Percentiles rank a stretch among this genome's conserved stretches.
Conservation (phyloP, 1,140 invertebrate species). For the Augochlora pura region DNA sequence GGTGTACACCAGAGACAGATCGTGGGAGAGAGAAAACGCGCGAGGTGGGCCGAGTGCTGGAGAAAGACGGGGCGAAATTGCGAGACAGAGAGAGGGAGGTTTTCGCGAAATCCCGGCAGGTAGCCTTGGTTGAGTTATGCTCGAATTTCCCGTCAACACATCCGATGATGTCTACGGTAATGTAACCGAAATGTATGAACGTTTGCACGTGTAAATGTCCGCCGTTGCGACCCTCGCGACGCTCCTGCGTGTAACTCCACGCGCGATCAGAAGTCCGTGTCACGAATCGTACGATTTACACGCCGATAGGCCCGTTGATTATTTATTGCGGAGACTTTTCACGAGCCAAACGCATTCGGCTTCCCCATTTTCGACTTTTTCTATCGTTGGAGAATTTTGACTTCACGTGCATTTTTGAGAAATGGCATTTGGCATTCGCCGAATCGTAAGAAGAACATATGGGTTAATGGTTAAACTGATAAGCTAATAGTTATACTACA, state of each 20-base stretch:
- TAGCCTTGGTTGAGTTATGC: slow-evolving; percentile 76
- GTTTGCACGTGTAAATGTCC: slow-evolving; percentile 63
- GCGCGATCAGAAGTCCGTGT: slow-evolving; percentile 32
- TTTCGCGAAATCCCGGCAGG: slow-evolving; percentile 73
- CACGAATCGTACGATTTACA: slow-evolving; percentile 47
- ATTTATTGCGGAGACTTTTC: background rate
- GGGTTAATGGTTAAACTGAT: too few relatives aligned
- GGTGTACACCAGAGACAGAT: slow-evolving; percentile 9
- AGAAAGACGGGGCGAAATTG: slow-evolving; percentile 39
- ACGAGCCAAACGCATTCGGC: background rate
- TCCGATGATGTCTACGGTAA: slow-evolving; percentile 78
- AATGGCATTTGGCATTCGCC: too few relatives aligned
- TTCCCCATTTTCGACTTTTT: background rate
- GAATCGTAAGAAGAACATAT: too few relatives aligned
- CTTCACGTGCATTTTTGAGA: too few relatives aligned
- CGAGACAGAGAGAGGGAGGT: slow-evolving; percentile 47
- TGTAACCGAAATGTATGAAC: slow-evolving; percentile 79
- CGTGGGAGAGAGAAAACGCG: slow-evolving; percentile 33
- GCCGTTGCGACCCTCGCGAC: slow-evolving; percentile 33
- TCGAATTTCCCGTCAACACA: slow-evolving; percentile 78
- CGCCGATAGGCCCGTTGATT: slow-evolving; percentile 44
- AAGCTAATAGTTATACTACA: too few relatives aligned
- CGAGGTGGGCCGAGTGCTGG: slow-evolving; percentile 10
- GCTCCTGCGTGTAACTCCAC: slow-evolving; percentile 12
- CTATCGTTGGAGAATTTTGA: background rate